Evolutionary conservation across 2,888 invertebrate genomes (phyloP), one percentile per base, ranked within the genome.

Genomic region (Nineta flava): DNA sequence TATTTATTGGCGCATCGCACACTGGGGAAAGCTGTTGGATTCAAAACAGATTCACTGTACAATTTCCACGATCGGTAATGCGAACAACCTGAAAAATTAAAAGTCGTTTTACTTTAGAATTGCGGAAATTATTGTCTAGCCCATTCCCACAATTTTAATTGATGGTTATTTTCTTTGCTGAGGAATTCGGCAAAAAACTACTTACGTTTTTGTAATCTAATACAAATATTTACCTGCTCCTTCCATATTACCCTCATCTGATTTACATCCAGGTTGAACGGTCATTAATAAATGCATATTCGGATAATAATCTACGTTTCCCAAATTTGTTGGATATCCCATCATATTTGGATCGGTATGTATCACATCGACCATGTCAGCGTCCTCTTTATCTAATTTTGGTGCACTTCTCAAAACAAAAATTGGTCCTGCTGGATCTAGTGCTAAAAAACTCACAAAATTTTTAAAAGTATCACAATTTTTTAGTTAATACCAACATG

Each of bases 281-380:
- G 9, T 9, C 5, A 13, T 26, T 6, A 19, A 7, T 44, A 26
- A 26, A 44, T 38, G 38, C 3, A n/a, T 38, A 15, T 44, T 44
- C 21, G 44, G 44, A 21, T 44, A 44, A 31, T 21, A 44, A 13
- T 44, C 44, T 3, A 26, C 44, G 26, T 44, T 13, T 9, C 44
- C 44, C 12, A 26, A 17, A 21, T 44, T n/a, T 3, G 19, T 10
- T 3, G 19, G 19, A 13, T 44, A 44, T 26, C 44, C 44, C 16
- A 44, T 26, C 2, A 44, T 10, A 12, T 44, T 9, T 5, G 38
- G 6, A 26, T 44, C 44, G 5, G 44, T 44, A 44, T 44, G 44
- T 13, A 44, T 44, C 26, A 44, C 44, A 31, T 44, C 44, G 9
- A 44, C 44, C 21, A 44, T n/a, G 12, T 44, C 44, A n/a, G 44